Evolutionary conservation across 2,797 vertebrate genomes (phyloP).

Genomic region (Etheostoma nigrum): DNA sequence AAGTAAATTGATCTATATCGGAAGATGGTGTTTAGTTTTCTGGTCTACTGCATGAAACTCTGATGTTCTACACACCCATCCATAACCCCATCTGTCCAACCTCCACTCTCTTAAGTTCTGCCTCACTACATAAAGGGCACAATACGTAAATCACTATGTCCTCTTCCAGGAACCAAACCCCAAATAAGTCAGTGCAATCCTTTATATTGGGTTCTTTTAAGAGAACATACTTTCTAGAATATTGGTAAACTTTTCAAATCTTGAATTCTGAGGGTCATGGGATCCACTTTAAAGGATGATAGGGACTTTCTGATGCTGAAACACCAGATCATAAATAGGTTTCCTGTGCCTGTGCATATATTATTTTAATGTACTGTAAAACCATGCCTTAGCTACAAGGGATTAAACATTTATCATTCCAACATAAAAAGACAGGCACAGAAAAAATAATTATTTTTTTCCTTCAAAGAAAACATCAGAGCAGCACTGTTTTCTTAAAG

Average conservation of each 20-base stretch:
- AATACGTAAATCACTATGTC: not conserved
- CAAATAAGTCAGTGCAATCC: not conserved
- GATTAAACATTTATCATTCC: conserved; percentile 38
- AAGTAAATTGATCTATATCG: not conserved
- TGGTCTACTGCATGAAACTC: not conserved
- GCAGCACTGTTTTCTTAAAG: conserved; percentile 31
- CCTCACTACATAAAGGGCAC: not conserved
- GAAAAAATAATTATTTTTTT: conserved; percentile 6
- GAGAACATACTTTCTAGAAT: not conserved
- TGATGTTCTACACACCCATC: not conserved
- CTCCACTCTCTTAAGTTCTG: not conserved
- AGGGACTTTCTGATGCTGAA: not conserved
- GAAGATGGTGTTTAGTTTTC: not conserved
- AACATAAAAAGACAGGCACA: conserved; percentile 24
- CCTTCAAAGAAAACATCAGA: conserved; percentile 47
- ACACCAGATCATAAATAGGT: conserved; percentile 20
- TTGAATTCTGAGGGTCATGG: conserved; percentile 4
- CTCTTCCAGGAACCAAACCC: not conserved
- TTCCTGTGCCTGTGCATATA: conserved; percentile 8
- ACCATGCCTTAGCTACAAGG: conserved; percentile 4
- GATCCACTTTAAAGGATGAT: not conserved
- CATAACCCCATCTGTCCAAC: not conserved
- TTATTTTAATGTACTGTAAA: conserved; percentile 25
- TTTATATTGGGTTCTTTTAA: conserved; percentile 12
- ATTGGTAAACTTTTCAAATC: not conserved